A percentile compares a stretch with the other conserved stretches of the same genome.
Evolutionary conservation across 2,888 invertebrate species (phyloP).

Genomic region (Onchidella celtica): DNA sequence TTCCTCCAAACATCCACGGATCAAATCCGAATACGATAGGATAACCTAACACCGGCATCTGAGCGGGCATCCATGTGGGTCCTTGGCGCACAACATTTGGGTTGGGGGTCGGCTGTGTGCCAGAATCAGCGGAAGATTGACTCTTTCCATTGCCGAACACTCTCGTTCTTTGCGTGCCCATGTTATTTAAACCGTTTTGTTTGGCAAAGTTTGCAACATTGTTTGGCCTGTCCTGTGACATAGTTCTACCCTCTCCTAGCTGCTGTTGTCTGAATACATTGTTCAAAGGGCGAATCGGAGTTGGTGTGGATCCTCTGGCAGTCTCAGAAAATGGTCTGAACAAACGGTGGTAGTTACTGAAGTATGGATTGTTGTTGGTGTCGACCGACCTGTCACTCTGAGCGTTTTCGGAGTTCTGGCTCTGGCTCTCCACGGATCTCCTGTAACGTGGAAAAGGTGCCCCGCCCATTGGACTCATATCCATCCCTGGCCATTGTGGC

Average conservation of each 20-base stretch:
- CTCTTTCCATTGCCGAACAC: not conserved
- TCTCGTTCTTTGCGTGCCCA: not conserved
- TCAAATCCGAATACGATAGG: conserved; percentile 40
- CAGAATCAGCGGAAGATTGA: not conserved
- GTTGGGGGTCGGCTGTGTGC: not conserved
- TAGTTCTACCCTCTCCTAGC: not conserved
- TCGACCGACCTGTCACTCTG: not conserved
- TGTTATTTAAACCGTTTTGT: not conserved
- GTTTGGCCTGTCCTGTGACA: not conserved
- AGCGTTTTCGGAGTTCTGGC: not conserved
- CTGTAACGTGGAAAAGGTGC: not conserved
- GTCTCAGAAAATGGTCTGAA: conserved; percentile 22
- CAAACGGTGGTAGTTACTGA: conserved; percentile 29
- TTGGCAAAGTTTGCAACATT: not conserved
- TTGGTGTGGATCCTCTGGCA: not conserved
- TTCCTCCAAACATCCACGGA: conserved; percentile 37
- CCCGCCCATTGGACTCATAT: not conserved
- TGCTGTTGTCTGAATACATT: not conserved
- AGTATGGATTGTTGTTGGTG: conserved; percentile 3
- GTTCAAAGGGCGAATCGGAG: not conserved
- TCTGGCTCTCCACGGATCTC: not conserved
- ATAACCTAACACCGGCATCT: conserved; percentile 16
- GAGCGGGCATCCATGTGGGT: not conserved
- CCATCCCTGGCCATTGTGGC: not conserved
- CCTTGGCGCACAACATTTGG: not conserved